Evolutionary conservation across 2,888 invertebrate species (phyloP).

Genomic region (Pseudococcus longispinus): DNA sequence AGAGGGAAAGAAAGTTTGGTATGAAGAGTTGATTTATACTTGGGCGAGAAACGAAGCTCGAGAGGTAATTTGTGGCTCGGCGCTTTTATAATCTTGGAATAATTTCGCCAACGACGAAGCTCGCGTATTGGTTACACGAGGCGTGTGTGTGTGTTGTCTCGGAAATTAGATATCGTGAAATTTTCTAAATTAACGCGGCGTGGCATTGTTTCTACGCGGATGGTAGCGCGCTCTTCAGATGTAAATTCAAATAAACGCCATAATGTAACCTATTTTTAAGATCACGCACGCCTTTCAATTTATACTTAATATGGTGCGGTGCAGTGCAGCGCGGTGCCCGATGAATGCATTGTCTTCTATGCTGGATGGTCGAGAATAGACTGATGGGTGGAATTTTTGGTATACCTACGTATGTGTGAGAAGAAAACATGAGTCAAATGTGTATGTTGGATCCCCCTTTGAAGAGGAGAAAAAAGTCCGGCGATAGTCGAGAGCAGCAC

Average conservation of each 20-base stretch:
- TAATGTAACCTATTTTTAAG: conserved; percentile 37
- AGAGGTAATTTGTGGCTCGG: background rate
- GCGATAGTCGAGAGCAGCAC: background rate
- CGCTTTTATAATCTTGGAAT: background rate
- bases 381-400: background rate
- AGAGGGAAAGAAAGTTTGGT: too few relatives aligned
- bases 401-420: background rate
- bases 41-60: background rate
- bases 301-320: background rate
- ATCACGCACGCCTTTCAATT: conserved; percentile 40
- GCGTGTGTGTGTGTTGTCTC: background rate
- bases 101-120: background rate
- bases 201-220: background rate
- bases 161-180: conserved; percentile 17
- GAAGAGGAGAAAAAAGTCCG: background rate
- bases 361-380: background rate
- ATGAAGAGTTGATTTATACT: background rate
- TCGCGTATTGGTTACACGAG: background rate
- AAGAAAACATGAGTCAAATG: background rate
- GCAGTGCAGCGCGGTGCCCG: background rate
- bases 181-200: conserved; percentile 31
- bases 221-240: background rate
- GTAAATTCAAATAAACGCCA: background rate
- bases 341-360: background rate
- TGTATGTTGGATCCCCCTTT: background rate